Evolutionary conservation across 2,888 invertebrate genomes (phyloP).

Genomic region (Harpagoxenus sublaevis): DNA sequence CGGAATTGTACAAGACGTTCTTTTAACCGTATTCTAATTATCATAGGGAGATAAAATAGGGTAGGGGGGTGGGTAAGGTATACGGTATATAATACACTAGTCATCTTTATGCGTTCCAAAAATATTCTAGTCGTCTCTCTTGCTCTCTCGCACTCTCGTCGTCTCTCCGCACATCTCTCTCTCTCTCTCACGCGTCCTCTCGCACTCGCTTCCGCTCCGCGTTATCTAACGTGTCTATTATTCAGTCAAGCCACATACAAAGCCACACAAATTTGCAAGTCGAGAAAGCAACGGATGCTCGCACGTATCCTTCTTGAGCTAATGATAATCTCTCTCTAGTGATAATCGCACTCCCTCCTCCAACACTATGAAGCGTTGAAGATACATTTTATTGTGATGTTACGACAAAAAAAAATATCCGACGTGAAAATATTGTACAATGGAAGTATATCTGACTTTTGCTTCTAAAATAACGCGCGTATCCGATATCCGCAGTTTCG

Average conservation of each 20-base stretch:
- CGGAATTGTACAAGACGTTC: slow-evolving; percentile 84
- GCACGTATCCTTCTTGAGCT: slow-evolving; percentile 42
- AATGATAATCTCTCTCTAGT: slow-evolving; percentile 33
- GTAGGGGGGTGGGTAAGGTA: slow-evolving; percentile 68
- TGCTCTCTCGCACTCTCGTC: slow-evolving; percentile 63
- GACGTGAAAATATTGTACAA: slow-evolving; percentile 3
- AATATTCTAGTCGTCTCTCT: slow-evolving; percentile 77
- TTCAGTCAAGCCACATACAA: slow-evolving; percentile 63
- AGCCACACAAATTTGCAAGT: slow-evolving; percentile 64
- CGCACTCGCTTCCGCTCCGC: slow-evolving; percentile 61
- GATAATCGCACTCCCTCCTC: slow-evolving; percentile 43
- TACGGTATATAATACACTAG: slow-evolving; percentile 71
- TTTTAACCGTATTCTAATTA: slow-evolving; percentile 80
- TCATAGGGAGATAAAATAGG: slow-evolving; percentile 79
- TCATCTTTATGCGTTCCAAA: slow-evolving; percentile 76
- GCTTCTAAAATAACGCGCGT: background rate
- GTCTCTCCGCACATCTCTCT: slow-evolving; percentile 44
- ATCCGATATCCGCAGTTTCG: background rate
- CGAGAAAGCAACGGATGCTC: slow-evolving; percentile 60
- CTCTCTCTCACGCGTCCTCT: slow-evolving; percentile 44
- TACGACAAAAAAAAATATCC: background rate
- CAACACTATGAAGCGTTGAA: slow-evolving; percentile 22
- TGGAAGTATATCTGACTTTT: slow-evolving; percentile 35
- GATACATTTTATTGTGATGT: slow-evolving; percentile 43
- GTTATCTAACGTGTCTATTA: slow-evolving; percentile 61